Percentiles rank a stretch among this genome's conserved stretches.
phyloP scores from a whole-genome alignment of 2,113 vertebrate species.

The Laterallus jamaicensis region DNA sequence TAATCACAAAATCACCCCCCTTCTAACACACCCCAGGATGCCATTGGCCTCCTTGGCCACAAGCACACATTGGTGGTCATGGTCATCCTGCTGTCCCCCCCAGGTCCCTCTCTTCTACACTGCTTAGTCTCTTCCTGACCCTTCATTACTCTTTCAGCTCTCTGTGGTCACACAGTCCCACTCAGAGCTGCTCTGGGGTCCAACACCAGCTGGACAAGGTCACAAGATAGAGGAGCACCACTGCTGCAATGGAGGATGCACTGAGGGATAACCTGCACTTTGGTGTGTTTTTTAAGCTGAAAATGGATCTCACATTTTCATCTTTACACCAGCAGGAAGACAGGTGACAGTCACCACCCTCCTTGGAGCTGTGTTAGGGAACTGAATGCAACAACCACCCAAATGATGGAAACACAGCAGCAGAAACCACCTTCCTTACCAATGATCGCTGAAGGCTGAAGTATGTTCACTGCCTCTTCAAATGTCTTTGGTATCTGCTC shows the following conservation, averaged over 20 bases:
- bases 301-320: neutral
- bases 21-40: no score
- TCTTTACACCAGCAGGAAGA: neutral
- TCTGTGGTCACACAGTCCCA: neutral
- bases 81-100: no score
- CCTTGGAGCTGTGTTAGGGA: fast-evolving
- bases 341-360: neutral
- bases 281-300: fast-evolving
- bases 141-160: neutral
- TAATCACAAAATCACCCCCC: no score
- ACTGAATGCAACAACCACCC: neutral
- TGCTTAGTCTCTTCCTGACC: neutral
- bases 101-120: no score
- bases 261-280: neutral
- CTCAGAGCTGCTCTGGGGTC: neutral
- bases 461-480: conserved; percentile 88
- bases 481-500: conserved; percentile 80
- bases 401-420: fast-evolving
- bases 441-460: conserved; percentile 91
- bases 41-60: no score
- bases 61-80: no score
- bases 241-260: neutral
- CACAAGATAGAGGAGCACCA: neutral
- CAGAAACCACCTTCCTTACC: conserved; percentile 72
- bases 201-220: neutral